Evolutionary conservation across 2,797 vertebrate species (phyloP).

Genomic region (Margarornis squamiger): DNA sequence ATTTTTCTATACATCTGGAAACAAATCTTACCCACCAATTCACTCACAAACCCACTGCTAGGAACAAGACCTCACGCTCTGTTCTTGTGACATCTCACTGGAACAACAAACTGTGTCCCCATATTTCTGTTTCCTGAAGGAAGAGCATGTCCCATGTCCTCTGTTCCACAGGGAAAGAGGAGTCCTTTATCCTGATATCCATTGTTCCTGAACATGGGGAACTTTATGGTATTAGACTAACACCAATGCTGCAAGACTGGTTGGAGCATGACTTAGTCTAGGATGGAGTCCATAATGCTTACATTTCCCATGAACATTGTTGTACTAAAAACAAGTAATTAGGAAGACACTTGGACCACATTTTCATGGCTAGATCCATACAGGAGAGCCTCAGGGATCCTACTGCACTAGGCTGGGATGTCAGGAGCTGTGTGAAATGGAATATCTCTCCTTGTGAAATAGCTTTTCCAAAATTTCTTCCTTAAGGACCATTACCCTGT

Average conservation of each 20-base stretch:
- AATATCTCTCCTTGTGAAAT: not conserved
- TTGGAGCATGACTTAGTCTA: not conserved
- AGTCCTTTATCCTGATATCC: not conserved
- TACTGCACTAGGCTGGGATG: not conserved
- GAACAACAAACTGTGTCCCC: not conserved
- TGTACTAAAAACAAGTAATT: not conserved
- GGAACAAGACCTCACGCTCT: not conserved
- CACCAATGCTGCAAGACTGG: not conserved
- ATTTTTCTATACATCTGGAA: not conserved
- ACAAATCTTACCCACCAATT: not conserved
- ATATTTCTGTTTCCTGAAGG: not conserved
- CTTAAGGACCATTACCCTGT: not conserved
- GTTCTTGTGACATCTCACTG: not conserved
- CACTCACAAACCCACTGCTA: not conserved
- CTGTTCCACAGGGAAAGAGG: not conserved
- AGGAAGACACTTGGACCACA: not conserved
- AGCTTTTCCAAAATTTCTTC: not conserved
- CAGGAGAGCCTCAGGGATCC: not conserved
- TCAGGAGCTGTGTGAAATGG: not conserved
- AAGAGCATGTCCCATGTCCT: not conserved
- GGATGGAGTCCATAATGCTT: not conserved
- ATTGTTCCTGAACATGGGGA: not conserved
- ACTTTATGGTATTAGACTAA: not conserved
- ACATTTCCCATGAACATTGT: not conserved
- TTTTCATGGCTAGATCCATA: not conserved